Conservation (phyloP, 1,140 invertebrate species). For the Palaemon carinicauda region DNA sequence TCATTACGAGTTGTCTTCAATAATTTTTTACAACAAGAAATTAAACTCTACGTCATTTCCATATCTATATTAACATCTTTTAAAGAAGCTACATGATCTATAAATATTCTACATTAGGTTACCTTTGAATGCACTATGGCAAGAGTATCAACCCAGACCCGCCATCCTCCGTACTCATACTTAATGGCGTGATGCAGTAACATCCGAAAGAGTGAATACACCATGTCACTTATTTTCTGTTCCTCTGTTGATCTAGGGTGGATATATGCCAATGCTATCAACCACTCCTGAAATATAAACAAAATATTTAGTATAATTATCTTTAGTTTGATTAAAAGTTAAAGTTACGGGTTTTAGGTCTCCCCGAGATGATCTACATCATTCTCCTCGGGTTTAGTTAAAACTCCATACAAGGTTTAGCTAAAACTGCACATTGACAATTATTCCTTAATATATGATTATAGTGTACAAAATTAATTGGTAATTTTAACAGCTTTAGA, state of each 20-base stretch:
- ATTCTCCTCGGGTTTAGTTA: too few species aligned
- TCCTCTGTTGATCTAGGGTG: constrained; percentile 95
- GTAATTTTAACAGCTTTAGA: too few species aligned
- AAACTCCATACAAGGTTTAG: too few species aligned
- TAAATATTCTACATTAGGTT: constrained; percentile 38
- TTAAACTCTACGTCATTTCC: neutral
- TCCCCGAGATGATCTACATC: too few species aligned
- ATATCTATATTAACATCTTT: neutral
- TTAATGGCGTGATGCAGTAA: constrained; percentile 98
- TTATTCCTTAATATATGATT: neutral
- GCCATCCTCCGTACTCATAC: constrained; percentile 99
- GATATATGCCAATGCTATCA: constrained; percentile 98
- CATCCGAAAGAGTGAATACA: constrained; percentile 96
- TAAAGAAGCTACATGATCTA: too few species aligned
- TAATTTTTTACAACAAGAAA: neutral
- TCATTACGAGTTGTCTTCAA: neutral
- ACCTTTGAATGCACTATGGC: constrained; percentile 99
- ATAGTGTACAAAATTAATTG: too few species aligned
- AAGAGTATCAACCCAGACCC: constrained; percentile 99
- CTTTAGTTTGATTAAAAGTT: too few species aligned
- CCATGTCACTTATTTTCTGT: constrained; percentile 97
- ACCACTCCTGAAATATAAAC: constrained; percentile 80
- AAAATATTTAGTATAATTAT: too few species aligned
- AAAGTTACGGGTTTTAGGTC: too few species aligned
- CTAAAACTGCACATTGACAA: neutral